Evolutionary conservation across 37 sponge, comb jelly and placozoan genomes (phyloP).

Genomic region (Cliona cf. orientalis): DNA sequence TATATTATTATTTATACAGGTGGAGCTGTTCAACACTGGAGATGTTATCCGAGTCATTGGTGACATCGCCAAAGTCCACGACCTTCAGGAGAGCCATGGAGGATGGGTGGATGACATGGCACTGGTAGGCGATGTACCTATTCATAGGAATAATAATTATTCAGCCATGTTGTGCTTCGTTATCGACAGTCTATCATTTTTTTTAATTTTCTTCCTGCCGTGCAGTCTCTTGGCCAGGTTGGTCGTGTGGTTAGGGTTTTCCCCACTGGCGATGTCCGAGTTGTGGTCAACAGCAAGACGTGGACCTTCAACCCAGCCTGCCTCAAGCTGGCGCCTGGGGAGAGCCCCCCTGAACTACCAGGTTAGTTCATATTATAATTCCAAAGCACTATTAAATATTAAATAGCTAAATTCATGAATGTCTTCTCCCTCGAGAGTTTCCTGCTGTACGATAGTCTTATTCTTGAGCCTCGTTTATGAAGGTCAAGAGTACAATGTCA

Average conservation of each 20-base stretch:
- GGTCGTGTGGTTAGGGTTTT: slow-evolving; percentile 76
- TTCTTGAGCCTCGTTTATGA: too few species aligned
- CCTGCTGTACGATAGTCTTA: too few species aligned
- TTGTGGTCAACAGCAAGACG: slow-evolving; percentile 65
- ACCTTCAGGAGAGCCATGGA: slow-evolving; percentile 91
- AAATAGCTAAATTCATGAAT: too few species aligned
- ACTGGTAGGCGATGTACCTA: slow-evolving; percentile 79
- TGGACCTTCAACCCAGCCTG: slow-evolving; percentile 89
- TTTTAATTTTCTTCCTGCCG: too few species aligned
- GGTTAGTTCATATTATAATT: slow-evolving; percentile 15
- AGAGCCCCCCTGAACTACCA: slow-evolving; percentile 64
- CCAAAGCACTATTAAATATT: not conserved
- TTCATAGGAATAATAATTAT: too few species aligned
- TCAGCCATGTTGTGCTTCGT: too few species aligned
- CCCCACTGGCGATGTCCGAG: slow-evolving; percentile 70
- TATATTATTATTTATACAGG: too few species aligned
- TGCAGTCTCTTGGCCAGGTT: slow-evolving; percentile 80
- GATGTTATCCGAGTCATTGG: slow-evolving; percentile 83
- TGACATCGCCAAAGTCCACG: slow-evolving; percentile 77
- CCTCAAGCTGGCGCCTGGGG: slow-evolving; percentile 56
- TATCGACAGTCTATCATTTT: too few species aligned
- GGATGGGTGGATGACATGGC: slow-evolving; percentile 97
- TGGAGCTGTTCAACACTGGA: slow-evolving; percentile 51
- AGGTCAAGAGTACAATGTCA: too few species aligned
- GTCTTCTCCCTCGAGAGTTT: too few species aligned